Conservation (phyloP, 37 sponge, comb jelly and placozoan genomes). For the Petrosia ficiformis region DNA sequence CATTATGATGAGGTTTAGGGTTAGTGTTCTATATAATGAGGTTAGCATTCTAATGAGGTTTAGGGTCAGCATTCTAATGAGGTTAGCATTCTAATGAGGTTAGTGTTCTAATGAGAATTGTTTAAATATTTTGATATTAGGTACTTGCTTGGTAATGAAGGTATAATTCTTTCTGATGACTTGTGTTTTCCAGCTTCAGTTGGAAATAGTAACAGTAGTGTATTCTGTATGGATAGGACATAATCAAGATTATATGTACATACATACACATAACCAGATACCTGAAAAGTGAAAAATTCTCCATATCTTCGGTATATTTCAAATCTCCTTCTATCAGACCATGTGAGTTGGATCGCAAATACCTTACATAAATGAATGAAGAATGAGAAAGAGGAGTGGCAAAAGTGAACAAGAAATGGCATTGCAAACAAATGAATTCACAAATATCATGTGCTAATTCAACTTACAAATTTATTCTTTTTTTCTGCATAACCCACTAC, state of each 20-base stretch:
- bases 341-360: conserved; percentile 45
- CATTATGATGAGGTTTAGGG: too few relatives aligned
- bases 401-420: neutral
- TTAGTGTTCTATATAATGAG: too few relatives aligned
- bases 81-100: too few relatives aligned
- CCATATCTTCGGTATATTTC: conserved; percentile 67
- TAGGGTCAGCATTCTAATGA: too few relatives aligned
- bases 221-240: conserved; percentile 23
- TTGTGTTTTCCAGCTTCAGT: conserved; percentile 39
- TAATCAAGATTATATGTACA: neutral
- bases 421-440: neutral
- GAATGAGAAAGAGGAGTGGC: neutral
- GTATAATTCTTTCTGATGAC: conserved; percentile 6
- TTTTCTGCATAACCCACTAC: conserved; percentile 29
- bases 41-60: too few relatives aligned
- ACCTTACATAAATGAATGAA: too few relatives aligned
- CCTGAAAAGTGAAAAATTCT: conserved; percentile 66
- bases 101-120: too few relatives aligned
- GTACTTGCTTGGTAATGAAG: conserved; percentile 40
- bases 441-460: too few relatives aligned
- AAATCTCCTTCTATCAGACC: conserved; percentile 46
- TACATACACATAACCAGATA: conserved; percentile 15
- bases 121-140: too few relatives aligned
- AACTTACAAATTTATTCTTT: conserved; percentile 28
- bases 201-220: conserved; percentile 46